phyloP scores from a whole-genome alignment of 2,113 vertebrate genomes.

The Diglossa brunneiventris region DNA sequence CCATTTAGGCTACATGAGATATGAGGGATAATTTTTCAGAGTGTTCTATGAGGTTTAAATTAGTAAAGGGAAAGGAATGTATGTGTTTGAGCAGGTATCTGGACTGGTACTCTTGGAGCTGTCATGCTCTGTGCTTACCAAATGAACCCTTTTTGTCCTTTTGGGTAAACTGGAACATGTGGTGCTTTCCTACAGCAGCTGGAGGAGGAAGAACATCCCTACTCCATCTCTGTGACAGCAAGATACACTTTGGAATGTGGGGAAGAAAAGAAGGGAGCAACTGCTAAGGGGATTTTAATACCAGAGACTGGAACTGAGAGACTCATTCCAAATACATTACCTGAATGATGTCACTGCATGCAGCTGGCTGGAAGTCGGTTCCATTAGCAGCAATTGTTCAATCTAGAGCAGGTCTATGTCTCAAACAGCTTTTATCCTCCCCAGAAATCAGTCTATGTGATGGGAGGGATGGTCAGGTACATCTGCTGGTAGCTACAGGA shows the following conservation, averaged over 20 bases:
- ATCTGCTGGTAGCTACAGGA: not conserved
- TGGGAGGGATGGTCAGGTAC: not conserved
- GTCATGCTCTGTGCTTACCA: not conserved
- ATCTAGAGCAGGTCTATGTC: not conserved
- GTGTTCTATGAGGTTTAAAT: not conserved
- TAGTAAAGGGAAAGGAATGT: not conserved
- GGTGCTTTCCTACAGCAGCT: not conserved
- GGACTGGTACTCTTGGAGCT: not conserved
- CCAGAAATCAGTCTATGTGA: not conserved
- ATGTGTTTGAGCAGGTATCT: not conserved
- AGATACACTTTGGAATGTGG: not conserved
- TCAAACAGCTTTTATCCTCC: not conserved
- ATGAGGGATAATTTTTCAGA: not conserved
- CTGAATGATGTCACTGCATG: not conserved
- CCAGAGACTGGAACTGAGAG: not conserved
- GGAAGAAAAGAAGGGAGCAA: fast-evolving
- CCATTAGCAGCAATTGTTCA: not conserved
- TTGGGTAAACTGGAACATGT: not conserved
- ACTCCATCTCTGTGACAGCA: not conserved
- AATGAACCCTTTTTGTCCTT: not conserved
- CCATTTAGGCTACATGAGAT: not conserved
- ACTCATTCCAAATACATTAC: not conserved
- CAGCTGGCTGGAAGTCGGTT: not conserved
- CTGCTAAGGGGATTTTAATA: not conserved
- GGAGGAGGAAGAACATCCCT: not conserved